A percentile compares a stretch with the other conserved stretches of the same genome.
Evolutionary conservation across 2,113 vertebrate species (phyloP).

Genomic region (Cheilinus undulatus): DNA sequence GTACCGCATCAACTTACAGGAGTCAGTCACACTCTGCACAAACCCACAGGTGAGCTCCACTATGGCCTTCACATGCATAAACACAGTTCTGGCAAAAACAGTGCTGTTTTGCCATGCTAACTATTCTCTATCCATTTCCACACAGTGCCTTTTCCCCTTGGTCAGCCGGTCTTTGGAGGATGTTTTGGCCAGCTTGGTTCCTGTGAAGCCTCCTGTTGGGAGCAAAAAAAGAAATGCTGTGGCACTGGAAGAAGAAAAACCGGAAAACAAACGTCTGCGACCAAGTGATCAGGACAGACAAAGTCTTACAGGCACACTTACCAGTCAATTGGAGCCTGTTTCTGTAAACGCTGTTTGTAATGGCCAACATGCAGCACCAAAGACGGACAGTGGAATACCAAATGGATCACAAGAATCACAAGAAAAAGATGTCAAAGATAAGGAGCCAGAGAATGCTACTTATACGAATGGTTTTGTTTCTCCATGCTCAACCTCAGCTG

Average conservation of each 20-base stretch:
- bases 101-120: neutral
- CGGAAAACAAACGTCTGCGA: conserved; percentile 72
- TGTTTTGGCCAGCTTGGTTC: conserved; percentile 81
- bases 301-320: neutral
- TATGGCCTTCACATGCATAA: neutral
- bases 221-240: conserved; percentile 82
- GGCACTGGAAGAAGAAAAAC: conserved; percentile 46
- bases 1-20: conserved; percentile 90
- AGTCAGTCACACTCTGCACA: conserved; percentile 91
- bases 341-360: neutral
- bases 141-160: conserved; percentile 94
- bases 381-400: neutral
- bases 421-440: neutral
- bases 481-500: neutral
- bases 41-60: conserved; percentile 87
- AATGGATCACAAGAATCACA: conserved; percentile 28
- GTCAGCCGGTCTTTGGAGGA: conserved; percentile 88
- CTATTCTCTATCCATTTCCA: conserved; percentile 13
- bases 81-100: neutral
- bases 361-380: conserved; percentile 5
- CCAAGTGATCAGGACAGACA: conserved; percentile 11
- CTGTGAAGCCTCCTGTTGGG: conserved; percentile 59
- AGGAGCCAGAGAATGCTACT: neutral
- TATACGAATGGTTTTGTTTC: conserved; percentile 3
- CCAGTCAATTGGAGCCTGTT: neutral